Base-by-base conservation (phyloP, 2,888 invertebrate genomes). In the Pristionchus japonicus region DNA sequence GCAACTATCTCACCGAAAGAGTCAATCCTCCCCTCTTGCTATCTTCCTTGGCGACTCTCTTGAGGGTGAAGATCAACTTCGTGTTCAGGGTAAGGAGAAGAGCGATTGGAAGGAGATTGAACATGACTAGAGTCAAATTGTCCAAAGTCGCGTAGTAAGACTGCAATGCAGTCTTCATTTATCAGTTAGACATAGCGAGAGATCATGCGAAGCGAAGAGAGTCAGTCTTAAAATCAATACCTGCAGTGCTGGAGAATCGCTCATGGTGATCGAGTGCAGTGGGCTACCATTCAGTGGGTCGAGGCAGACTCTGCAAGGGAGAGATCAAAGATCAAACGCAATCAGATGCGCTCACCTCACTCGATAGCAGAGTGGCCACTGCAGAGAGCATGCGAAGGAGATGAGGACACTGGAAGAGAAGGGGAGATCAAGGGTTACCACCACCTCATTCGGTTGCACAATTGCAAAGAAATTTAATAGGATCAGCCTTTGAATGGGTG, bases 321-420 rank as follows among this genome's bases (percentile, higher is more conserved):
- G 49, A 70, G 47, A 43, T 47, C 9, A 64, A 49, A 77, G 47
- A 43, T 77, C 77, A 77, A 47, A 27, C 27, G 40, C 70, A 6
- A 3, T 77, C 4, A 7, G 20, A 43, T 15, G 2, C n/a, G 27
- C 61, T 27, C 11, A 74, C 87, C 43, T 77, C 52, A 92, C 91
- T 57, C 91, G 89, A 88, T 94, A 94, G 84, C 92, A 92, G 34
- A 94, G 40, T 6, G 94, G 94, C 94, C 94, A 94, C 89, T 94
- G 94, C 27, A 94, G 77, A 43, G 94, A 94, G 89, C 94, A 93
- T 3, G 91, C 84, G 70, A 94, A 90, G 17, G 93, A 92, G 82
- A 93, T 88, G 84, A 90, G 82, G 34, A 93, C 83, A 31, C 92
- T 90, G 77, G 89, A 88, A 43, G n/a, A 23, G 40, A 3, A 49